Percentiles rank a stretch among this genome's conserved stretches.
Evolutionary conservation across 2,113 vertebrate genomes (phyloP).

Genomic region (Eulemur rufifrons): DNA sequence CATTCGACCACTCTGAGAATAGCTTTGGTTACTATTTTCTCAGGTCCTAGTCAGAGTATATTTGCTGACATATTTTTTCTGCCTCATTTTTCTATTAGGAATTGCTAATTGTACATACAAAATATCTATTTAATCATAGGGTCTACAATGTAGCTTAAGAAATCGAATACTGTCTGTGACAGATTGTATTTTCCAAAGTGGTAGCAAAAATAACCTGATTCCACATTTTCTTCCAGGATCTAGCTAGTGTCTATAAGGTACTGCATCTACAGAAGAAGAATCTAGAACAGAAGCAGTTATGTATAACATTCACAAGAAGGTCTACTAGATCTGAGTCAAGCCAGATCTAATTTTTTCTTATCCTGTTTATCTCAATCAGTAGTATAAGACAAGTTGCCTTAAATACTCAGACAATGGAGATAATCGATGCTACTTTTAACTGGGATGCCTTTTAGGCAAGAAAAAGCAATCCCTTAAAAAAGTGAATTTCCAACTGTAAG

Average conservation of each 20-base stretch:
- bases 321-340: not conserved
- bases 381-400: not conserved
- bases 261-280: not conserved
- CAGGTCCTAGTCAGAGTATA: not conserved
- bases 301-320: not conserved
- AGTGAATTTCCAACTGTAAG: not conserved
- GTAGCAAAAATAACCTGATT: not conserved
- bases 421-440: not conserved
- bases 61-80: not conserved
- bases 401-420: not conserved
- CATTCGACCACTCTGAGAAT: not conserved
- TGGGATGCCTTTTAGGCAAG: not conserved
- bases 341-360: not conserved
- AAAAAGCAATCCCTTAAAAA: not conserved
- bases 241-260: not conserved
- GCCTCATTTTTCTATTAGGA: not conserved
- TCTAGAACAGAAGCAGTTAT: not conserved
- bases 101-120: not conserved
- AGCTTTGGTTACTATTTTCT: not conserved
- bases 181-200: not conserved
- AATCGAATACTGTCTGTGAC: not conserved
- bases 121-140: not conserved
- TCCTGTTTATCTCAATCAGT: not conserved
- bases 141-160: not conserved
- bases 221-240: not conserved